These are phyloP conservation scores for Pantherophis vulpinus DNA, from an alignment of 2,797 vertebrate species.

Conservation along the genomic window DNA sequence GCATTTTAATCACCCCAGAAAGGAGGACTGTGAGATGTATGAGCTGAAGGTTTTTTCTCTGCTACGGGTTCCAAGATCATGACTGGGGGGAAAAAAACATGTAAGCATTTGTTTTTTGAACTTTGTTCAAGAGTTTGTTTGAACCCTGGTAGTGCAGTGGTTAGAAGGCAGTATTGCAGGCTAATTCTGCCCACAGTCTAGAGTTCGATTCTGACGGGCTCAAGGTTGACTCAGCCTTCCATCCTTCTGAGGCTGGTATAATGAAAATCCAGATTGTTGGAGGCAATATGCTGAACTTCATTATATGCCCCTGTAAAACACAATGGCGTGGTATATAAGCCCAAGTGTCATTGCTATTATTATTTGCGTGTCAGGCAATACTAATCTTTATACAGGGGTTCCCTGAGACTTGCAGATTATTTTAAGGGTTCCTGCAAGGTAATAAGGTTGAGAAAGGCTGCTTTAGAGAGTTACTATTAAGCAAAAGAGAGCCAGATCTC, in stretches of 20 bases:
- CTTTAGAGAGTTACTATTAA: background rate
- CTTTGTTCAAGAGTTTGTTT: background rate
- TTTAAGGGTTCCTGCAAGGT: background rate
- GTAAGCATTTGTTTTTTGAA: background rate
- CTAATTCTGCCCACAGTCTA: background rate
- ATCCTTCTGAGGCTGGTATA: background rate
- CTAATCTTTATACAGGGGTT: background rate
- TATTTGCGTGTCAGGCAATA: background rate
- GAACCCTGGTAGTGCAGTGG: background rate
- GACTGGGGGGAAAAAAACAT: rapidly evolving
- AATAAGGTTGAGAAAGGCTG: background rate
- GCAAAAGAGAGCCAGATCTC: background rate
- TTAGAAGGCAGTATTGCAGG: background rate
- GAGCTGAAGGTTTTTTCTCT: background rate
- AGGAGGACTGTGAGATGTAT: background rate
- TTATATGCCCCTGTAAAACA: background rate
- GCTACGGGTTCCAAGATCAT: background rate
- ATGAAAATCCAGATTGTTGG: background rate
- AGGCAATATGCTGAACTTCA: background rate
- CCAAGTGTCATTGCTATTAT: background rate
- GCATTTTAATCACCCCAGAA: background rate
- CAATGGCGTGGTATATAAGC: background rate
- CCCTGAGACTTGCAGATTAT: background rate
- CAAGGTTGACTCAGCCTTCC: background rate
- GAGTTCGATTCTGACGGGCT: background rate